phyloP scores from a whole-genome alignment of 2,113 vertebrate genomes.

The Nematolebias whitei region DNA sequence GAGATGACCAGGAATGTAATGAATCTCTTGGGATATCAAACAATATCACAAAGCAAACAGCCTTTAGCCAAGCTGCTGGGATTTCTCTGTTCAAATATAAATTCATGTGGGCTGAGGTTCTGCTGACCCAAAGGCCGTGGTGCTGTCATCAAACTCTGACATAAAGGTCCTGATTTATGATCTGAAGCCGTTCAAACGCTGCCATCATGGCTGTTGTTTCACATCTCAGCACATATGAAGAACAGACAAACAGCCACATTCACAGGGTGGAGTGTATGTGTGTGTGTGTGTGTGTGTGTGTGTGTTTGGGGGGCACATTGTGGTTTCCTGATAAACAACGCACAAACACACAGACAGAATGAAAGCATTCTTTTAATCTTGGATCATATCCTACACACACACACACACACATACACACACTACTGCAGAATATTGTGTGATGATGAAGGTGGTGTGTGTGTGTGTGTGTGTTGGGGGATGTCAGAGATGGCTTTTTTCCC shows the following conservation, averaged over 20 bases:
- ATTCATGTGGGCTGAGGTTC: constrained; percentile 35
- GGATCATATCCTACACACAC: constrained; percentile 45
- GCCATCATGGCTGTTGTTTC: constrained; percentile 40
- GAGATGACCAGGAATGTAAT: no score
- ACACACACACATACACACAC: no score
- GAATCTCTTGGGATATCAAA: no score
- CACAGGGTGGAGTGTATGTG: neutral
- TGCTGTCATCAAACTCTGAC: constrained; percentile 31
- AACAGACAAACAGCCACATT: constrained; percentile 35
- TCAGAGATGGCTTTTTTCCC: constrained; percentile 53
- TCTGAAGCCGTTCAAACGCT: constrained; percentile 42
- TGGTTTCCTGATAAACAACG: constrained; percentile 46
- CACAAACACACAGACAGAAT: constrained; percentile 35
- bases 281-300: no score
- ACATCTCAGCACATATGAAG: constrained; percentile 57
- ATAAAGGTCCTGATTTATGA: constrained; percentile 49
- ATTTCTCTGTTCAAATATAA: constrained; percentile 25
- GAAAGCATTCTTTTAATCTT: constrained; percentile 34
- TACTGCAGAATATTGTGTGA: constrained; percentile 37
- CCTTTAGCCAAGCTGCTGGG: constrained; percentile 25
- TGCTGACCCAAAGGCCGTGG: constrained; percentile 22
- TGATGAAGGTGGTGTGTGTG: neutral
- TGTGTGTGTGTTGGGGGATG: neutral
- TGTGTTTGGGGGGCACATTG: neutral
- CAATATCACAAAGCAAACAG: constrained; percentile 38